phyloP scores from a whole-genome alignment of 2,888 invertebrate genomes.

The Tetanocera ferruginea region DNA sequence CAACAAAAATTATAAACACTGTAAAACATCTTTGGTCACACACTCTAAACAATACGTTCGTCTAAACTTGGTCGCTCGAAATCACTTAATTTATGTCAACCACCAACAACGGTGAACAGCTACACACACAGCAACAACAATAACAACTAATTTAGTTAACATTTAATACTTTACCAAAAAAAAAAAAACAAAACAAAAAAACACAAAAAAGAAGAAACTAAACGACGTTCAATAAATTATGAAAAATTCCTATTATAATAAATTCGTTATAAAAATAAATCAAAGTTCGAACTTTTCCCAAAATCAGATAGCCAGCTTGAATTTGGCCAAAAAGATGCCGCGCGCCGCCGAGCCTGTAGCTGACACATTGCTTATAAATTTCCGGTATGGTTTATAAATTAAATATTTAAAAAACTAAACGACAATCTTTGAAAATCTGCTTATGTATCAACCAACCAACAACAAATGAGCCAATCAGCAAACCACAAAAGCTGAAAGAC shows the following conservation, averaged over 20 bases:
- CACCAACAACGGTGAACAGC: neutral
- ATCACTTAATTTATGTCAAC: constrained; percentile 23
- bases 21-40: constrained; percentile 20
- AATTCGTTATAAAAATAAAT: constrained; percentile 48
- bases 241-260: constrained; percentile 56
- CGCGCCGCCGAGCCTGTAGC: neutral
- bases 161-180: neutral
- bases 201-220: constrained; percentile 12
- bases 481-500: neutral
- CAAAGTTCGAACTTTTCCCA: constrained; percentile 30
- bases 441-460: constrained; percentile 54
- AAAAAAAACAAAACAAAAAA: neutral
- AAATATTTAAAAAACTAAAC: constrained; percentile 39
- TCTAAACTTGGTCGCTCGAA: neutral
- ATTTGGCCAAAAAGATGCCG: neutral
- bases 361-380: constrained; percentile 37
- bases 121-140: neutral
- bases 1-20: neutral
- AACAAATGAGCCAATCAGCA: constrained; percentile 13
- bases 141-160: neutral
- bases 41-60: constrained; percentile 1
- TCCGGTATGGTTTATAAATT: constrained; percentile 46
- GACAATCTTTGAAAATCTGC: constrained; percentile 52
- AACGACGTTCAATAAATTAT: constrained; percentile 37
- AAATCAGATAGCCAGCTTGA: neutral